These are phyloP conservation scores for Molossus molossus DNA, from an alignment of 2,797 vertebrate species.

Conservation along the genomic window DNA sequence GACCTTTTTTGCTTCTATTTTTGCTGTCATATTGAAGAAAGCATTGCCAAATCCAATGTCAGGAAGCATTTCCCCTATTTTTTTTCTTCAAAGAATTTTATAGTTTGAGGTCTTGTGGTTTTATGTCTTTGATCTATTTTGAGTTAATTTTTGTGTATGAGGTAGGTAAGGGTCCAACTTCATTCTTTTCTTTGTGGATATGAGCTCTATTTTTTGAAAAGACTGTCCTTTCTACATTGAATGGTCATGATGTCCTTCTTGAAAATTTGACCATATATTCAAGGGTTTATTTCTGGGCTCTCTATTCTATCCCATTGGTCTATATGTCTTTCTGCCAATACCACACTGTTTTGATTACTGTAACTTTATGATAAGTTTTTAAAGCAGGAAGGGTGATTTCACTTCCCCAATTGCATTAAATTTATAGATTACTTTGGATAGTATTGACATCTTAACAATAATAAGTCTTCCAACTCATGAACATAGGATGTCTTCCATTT, in stretches of 20 bases:
- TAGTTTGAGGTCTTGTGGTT: not conserved
- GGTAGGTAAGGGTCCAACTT: not conserved
- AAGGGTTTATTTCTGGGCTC: not conserved
- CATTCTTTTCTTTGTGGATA: not conserved
- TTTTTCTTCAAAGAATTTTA: not conserved
- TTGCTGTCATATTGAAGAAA: not conserved
- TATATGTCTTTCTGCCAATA: not conserved
- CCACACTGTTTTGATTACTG: not conserved
- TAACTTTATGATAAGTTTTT: constrained; percentile 34
- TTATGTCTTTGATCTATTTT: constrained; percentile 35
- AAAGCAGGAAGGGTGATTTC: not conserved
- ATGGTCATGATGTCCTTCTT: not conserved
- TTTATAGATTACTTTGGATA: not conserved
- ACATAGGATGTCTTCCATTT: not conserved
- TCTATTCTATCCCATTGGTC: not conserved
- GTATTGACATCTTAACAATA: constrained; percentile 10
- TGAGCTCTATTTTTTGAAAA: not conserved
- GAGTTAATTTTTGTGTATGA: not conserved
- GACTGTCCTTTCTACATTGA: not conserved
- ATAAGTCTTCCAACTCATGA: not conserved
- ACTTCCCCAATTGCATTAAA: not conserved
- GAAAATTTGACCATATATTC: not conserved
- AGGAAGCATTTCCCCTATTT: not conserved
- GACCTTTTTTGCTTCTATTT: not conserved
- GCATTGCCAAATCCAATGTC: not conserved